Evolutionary conservation across 2,797 vertebrate genomes (phyloP), one percentile per base, ranked within the genome.

Genomic region (Luscinia luscinia): DNA sequence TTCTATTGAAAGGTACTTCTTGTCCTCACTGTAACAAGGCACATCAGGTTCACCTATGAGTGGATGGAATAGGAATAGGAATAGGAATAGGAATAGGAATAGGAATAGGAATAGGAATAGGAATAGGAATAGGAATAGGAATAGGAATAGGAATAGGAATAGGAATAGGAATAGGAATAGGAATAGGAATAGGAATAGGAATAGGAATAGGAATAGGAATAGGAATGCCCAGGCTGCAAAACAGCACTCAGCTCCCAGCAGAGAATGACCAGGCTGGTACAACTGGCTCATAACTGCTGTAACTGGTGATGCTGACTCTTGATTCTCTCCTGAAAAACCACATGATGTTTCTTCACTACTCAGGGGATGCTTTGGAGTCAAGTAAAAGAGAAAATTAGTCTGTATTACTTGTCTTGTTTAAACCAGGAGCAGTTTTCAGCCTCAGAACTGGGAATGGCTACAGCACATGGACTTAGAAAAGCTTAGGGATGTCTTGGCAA

Each of bases 231-330:
- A 77, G 43, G n/a, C 40, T 75, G 43, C 46, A 78, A 36, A 80
- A 59, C 4, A 59, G 48, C 36, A n/a, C 17, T 55, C 1, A 2
- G 30, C 51, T 74, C 68, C 14, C 21, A 67, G 48, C 23, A 87
- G 45, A 54, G 51, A 68, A 40, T 6, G 34, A 24, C 3, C 20
- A 48, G n/a, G 36, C 22, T 64, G 20, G 15, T 49, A 61, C 28
- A 11, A 19, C 27, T 62, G 30, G 9, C 16, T 83, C 1, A 0
- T 24, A 54, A 32, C 4, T 67, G 5, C 36, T 51, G 4, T 51
- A 49, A 46, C 2, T 30, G 16, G 10, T 57, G n/a, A 51, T 57
- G 40, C 4, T 21, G 9, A 48, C 36, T 59, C 48, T 63, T 9
- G 0, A 5, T 32, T 89, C 30, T 40, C 23, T 83, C 36, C 64